A percentile compares a stretch with the other conserved stretches of the same genome.
Evolutionary conservation across 2,797 vertebrate species (phyloP).

Genomic region (Phaenicophaeus curvirostris): DNA sequence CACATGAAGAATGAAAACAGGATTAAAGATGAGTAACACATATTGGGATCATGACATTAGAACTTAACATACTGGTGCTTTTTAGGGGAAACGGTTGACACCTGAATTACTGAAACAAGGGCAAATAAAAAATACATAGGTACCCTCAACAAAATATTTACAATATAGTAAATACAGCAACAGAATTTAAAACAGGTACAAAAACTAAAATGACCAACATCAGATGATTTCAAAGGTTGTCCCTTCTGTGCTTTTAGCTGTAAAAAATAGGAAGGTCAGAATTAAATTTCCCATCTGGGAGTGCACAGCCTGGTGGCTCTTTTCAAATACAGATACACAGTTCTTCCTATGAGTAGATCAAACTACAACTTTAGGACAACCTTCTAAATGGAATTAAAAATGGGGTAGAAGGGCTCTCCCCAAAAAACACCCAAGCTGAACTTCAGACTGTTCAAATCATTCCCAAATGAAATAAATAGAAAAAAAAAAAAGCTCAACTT

Average conservation of each 20-base stretch:
- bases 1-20: slow-evolving; percentile 95
- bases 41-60: slow-evolving; percentile 78
- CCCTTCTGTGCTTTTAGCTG: slow-evolving; percentile 81
- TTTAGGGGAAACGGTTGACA: slow-evolving; percentile 79
- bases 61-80: slow-evolving; percentile 81
- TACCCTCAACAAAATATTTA: slow-evolving; percentile 81
- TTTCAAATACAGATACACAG: slow-evolving; percentile 64
- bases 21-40: slow-evolving; percentile 82
- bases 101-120: slow-evolving; percentile 78
- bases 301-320: slow-evolving; percentile 62
- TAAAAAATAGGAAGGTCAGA: slow-evolving; percentile 70
- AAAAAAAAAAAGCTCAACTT: slow-evolving; percentile 67
- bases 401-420: slow-evolving; percentile 70
- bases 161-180: slow-evolving; percentile 78
- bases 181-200: slow-evolving; percentile 77
- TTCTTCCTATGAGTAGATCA: slow-evolving; percentile 70
- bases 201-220: slow-evolving; percentile 71
- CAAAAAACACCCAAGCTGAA: slow-evolving; percentile 79
- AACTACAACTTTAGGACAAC: slow-evolving; percentile 76
- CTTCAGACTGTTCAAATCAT: slow-evolving; percentile 76
- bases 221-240: slow-evolving; percentile 79
- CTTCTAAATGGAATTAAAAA: slow-evolving; percentile 75
- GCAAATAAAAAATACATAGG: slow-evolving; percentile 77
- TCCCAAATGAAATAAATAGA: slow-evolving; percentile 81
- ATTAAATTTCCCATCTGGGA: slow-evolving; percentile 49